Evolutionary conservation across 2,888 invertebrate species (phyloP), one percentile per base, ranked within the genome.

Genomic region (Cryptus armator): DNA sequence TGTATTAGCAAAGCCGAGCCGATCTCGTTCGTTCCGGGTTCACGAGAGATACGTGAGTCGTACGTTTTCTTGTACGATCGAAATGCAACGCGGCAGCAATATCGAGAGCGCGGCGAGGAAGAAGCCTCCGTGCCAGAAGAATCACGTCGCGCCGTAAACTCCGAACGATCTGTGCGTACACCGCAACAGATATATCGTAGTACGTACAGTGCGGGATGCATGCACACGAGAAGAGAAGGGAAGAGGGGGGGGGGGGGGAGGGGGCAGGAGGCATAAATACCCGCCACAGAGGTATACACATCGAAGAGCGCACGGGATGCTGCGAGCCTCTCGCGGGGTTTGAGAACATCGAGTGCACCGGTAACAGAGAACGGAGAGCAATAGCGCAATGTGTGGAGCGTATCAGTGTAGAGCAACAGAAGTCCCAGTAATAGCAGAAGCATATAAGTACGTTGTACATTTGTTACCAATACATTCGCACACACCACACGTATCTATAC

Each of bases 21-120:
- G 76, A 56, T 62, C 72, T 83, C 56, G 76, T 67, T 70, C 78
- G 86, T 86, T 86, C 86, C 87, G 87, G 86, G 87, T 86, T 87
- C 86, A 87, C 84, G 84, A 80, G 86, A 67, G 66, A 74, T 19
- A 24, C 56, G 72, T 53, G 67, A 71, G 48, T 62, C 19, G 64
- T 71, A 68, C 68, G 19, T 56, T 68, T 77, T 68, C 62, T 62
- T 51, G 62, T 51, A 67, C 44, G 64, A 56, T 46, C 68, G 68
- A 48, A 24, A 48, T 48, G 59, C 67, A 44, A 16, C 71, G 72
- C 71, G 72, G 71, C 71, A 77, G 46, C 56, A 24, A 37, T 56
- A 83, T 77, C 77, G 72, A 43, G 66, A 64, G 66, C 71, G 67
- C 66, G 67, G 56, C 56, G 19, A 70, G 62, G 62, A 32, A 24